phyloP scores from a whole-genome alignment of 2,797 vertebrate genomes.

The Rhinatrema bivittatum region DNA sequence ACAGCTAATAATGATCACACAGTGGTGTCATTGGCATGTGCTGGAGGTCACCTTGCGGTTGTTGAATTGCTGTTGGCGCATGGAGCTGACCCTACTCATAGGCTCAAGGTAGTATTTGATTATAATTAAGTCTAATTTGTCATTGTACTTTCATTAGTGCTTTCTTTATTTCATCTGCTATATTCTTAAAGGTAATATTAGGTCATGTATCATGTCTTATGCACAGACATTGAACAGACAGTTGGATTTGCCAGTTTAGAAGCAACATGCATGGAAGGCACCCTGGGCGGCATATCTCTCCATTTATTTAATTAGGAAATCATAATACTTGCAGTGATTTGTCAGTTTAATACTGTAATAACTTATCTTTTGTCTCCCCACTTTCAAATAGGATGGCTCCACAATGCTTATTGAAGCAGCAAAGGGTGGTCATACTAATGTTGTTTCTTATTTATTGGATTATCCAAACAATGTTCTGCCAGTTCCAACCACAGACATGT shows the following conservation, averaged over 20 bases:
- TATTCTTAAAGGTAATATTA: neutral
- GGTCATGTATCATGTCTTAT: no score
- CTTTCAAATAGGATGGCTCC: constrained; percentile 80
- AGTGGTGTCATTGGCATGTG: constrained; percentile 94
- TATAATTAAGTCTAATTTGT: neutral
- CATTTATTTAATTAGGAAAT: no score
- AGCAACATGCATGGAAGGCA: no score
- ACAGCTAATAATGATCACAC: constrained; percentile 98
- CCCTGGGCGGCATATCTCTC: no score
- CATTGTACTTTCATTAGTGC: neutral
- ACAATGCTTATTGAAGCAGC: constrained; percentile 99
- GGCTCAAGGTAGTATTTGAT: constrained; percentile 82
- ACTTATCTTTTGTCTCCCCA: constrained; percentile 19
- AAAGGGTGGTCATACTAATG: constrained; percentile 97
- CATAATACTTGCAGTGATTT: no score
- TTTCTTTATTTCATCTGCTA: neutral
- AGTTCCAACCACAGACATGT: constrained; percentile 84
- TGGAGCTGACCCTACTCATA: constrained; percentile 94
- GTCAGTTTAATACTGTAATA: no score
- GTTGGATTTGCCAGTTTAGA: no score
- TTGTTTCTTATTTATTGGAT: constrained; percentile 97
- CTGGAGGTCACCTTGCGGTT: constrained; percentile 92
- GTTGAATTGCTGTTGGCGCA: constrained; percentile 94
- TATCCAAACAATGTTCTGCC: constrained; percentile 96
- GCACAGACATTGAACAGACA: no score